Evolutionary conservation across 1,140 invertebrate species (phyloP), one percentile per base, ranked within the genome.

Genomic region (Heliconius congener): DNA sequence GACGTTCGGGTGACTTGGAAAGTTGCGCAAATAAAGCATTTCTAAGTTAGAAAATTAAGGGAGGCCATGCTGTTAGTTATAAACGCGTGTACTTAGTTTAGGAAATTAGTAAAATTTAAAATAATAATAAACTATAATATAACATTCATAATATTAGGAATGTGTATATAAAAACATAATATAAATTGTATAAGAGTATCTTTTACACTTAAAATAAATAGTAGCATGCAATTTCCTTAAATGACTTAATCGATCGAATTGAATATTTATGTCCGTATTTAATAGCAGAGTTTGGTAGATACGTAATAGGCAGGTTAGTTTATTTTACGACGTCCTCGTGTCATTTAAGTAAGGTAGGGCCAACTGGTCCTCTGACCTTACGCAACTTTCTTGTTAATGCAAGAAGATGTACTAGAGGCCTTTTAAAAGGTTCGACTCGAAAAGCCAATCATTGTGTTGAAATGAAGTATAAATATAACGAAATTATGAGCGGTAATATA

Each of bases 361-460:
- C 85, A 77, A 88, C 86, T 85, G 83, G 88, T 87, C 85, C 86
- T 82, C 82, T 86, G 85, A 84, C 78, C 84, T 91, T 90, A 88
- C 88, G 88, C 87, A 91, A 91, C 87, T 90, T 88, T 91, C 88
- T 87, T 88, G 86, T 86, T 83, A 85, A 85, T 86, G 78, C 82
- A 84, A 86, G 85, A 86, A 87, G 87, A 90, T 88, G 85, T 85
- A 85, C 87, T 83, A 86, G 84, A 87, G 86, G 85, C 84, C 86
- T 91, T 91, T 91, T 85, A 85, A 87, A 89, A 88, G 85, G 84
- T 84, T 79, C 82, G 78, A 77, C 80, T 81, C 79, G 86, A 85
- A 84, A 83, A 87, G 84, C 85, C 87, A 86, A 87, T 88, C 82
- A 84, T 86, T 86, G 85, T 88, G 84, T 88, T 79, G 84, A 82